Base-by-base conservation (phyloP, 2,113 vertebrate genomes). In the Odocoileus virginianus region DNA sequence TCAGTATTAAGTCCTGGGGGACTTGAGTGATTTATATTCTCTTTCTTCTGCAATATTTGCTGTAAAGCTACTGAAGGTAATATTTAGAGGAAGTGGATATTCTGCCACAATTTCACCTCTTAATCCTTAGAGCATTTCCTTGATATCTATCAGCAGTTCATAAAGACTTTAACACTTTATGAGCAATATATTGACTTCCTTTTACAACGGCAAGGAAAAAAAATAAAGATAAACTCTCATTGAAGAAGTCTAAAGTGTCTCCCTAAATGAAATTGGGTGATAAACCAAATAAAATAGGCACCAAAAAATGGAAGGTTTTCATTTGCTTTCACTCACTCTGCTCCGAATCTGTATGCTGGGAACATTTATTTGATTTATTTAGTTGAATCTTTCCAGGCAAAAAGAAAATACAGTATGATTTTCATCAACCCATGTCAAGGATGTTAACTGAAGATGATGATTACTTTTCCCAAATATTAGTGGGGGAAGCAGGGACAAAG, bases 121-220 rank as follows among this genome's bases (percentile, higher is more conserved):
- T 97, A 94, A 97, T 96, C 97, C 97, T 98, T 96, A 95, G 95
- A 95, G 97, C 52, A 97, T 98, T 97, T 97, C 47, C 88, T 94
- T 98, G 96, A 82, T 97, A 98, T 98, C 93, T 94, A 96, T 98
- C 98, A 98, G 96, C 97, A 98, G 91, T 94, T 96, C 91, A 98
- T 98, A 98, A 97, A 98, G 92, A 97, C 98, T 98, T 98, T 96
- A 97, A 95, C 85, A 97, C 94, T 98, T 98, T 96, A 98, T 98
- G 93, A 97, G 95, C 96, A 98, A 96, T 98, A 98, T 95, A 96
- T 97, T 98, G 98, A 94, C 98, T 98, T 98, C 74, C 81, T 67
- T 95, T 97, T 97, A 83, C 89, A 98, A 95, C 81, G 67, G 89
- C 97, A 67, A 97, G 95, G 89, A 1, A 64, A 89, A 89, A 88